A percentile compares a stretch with the other conserved stretches of the same genome.
Conservation (phyloP, 2,113 vertebrate species). For the Muntiacus muntjak region DNA sequence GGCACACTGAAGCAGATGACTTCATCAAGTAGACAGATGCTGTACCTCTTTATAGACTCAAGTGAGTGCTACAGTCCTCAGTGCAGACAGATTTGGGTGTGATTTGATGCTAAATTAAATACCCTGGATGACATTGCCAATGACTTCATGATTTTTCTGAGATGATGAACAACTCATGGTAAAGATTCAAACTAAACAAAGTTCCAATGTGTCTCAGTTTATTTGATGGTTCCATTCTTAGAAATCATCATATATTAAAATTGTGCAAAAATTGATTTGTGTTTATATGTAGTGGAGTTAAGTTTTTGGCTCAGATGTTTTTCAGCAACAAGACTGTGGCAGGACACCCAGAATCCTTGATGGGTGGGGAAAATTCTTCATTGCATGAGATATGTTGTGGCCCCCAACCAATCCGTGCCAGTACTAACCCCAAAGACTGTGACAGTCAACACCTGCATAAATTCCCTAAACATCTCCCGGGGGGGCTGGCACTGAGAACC, state of each 20-base stretch:
- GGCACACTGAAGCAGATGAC: not conserved
- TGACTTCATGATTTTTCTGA: not conserved
- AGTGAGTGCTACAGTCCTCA: not conserved
- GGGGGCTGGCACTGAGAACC: not conserved
- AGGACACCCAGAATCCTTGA: not conserved
- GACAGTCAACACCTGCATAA: not conserved
- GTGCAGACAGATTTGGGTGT: not conserved
- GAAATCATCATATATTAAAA: not conserved
- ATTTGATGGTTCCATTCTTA: not conserved
- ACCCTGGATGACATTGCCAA: not conserved
- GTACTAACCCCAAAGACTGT: not conserved
- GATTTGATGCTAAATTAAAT: not conserved
- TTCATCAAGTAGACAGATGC: not conserved
- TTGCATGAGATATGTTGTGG: not conserved
- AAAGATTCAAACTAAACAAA: not conserved
- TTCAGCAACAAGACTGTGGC: not conserved
- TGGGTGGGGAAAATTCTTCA: not conserved
- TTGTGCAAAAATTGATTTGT: not conserved
- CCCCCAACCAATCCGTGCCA: not conserved
- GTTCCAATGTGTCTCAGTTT: not conserved
- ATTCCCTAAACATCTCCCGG: not conserved
- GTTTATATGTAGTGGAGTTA: conserved; percentile 6
- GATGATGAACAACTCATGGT: not conserved
- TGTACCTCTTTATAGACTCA: not conserved
- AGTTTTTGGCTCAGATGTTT: conserved; percentile 19